phyloP scores from a whole-genome alignment of 2,888 invertebrate species.

The Acrocyrtus sp. region DNA sequence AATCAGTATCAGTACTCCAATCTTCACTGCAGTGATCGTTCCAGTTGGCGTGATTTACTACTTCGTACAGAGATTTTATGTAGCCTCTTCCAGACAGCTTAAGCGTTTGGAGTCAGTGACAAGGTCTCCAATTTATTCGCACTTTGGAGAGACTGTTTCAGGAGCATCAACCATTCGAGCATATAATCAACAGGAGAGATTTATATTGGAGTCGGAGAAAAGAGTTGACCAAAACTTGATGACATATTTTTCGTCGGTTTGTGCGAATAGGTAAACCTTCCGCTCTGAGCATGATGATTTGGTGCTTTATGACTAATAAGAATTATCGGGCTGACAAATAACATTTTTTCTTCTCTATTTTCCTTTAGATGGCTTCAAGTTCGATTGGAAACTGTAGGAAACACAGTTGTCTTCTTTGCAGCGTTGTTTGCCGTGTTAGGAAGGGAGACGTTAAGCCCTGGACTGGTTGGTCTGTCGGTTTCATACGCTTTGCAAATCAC shows the following conservation, averaged over 20 bases:
- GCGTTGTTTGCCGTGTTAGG: constrained; percentile 90
- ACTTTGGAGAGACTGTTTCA: constrained; percentile 69
- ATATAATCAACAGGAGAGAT: constrained; percentile 63
- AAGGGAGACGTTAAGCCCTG: constrained; percentile 77
- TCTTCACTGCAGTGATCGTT: constrained; percentile 81
- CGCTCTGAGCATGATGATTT: no score
- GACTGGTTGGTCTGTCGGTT: constrained; percentile 88
- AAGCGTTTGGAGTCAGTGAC: constrained; percentile 70
- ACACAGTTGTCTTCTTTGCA: constrained; percentile 93
- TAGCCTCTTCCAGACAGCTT: constrained; percentile 70
- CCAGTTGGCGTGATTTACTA: constrained; percentile 86
- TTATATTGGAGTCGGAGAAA: constrained; percentile 68
- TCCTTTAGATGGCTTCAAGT: constrained; percentile 87
- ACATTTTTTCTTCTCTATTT: neutral
- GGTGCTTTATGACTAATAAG: no score
- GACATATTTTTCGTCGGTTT: constrained; percentile 63
- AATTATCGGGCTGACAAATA: neutral
- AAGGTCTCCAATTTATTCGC: constrained; percentile 71
- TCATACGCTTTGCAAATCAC: constrained; percentile 77
- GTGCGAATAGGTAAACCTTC: constrained; percentile 54
- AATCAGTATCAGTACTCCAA: constrained; percentile 86
- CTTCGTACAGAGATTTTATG: constrained; percentile 74
- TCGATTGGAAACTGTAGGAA: constrained; percentile 90
- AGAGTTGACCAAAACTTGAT: constrained; percentile 68
- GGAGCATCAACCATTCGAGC: constrained; percentile 67